Evolutionary conservation across 2,797 vertebrate genomes (phyloP), one percentile per base, ranked within the genome.

Genomic region (Aphelocoma californica): DNA sequence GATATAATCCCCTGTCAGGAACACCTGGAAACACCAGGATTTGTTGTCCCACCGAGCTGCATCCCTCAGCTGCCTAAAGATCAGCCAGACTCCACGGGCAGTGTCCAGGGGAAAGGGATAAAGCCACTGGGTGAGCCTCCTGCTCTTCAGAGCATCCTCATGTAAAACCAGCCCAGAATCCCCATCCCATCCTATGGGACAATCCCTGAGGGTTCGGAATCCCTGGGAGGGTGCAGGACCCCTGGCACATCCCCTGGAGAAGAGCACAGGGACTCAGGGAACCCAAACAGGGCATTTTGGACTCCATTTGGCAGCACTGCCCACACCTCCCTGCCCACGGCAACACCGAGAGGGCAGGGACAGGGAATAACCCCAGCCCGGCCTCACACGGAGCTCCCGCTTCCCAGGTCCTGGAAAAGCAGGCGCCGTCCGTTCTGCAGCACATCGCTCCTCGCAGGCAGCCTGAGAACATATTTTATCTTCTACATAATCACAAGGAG

Each of bases 381-480:
- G 61, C 36, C 58, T 74, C 10, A 1, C 2, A 5, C 14, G 8
- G 44, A 84, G 60, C 69, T 85, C 47, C 44, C 60, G 9, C 0
- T 26, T 38, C 72, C 88, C 83, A 78, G 25, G 67, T 47, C 12
- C 31, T 74, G 88, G 53, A 42, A 57, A 69, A 72, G 2, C 64
- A 48, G 31, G 57, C 3, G 1, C 48, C 3, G 0, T 51, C 25
- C 1, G 44, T 78, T 48, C 48, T 58, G 54, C 6, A 62, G 72
- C 88, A 81, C 65, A 50, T 44, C 93, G 57, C 71, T 38, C 34
- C 56, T 26, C 16, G 4, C 77, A 72, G 85, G 66, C 66, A 3
- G 86, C 80, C 70, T 9, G 10, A 79, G 81, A 78, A 86, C 93
- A 95, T 96, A 90, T 58, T 95, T 93, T 56, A 81, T 86, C 91